These are phyloP conservation scores for Cavia porcellus DNA, from an alignment of 2,113 vertebrate species.

Conservation along the genomic window DNA sequence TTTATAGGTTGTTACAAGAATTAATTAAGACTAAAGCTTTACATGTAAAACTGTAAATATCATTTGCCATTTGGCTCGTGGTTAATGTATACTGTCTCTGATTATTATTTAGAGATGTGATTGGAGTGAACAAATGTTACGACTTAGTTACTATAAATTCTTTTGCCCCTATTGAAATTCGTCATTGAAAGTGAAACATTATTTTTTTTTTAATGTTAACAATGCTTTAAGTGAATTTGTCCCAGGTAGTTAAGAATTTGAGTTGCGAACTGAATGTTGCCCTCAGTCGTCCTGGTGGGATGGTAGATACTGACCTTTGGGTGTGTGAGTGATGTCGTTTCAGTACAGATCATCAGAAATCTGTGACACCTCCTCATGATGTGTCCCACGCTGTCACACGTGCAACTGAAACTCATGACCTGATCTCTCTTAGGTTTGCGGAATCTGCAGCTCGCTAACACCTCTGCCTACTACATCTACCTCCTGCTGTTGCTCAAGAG, in stretches of 20 bases:
- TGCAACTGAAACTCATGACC: background rate
- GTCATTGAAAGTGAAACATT: background rate
- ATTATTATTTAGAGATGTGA: background rate
- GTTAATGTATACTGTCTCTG: background rate
- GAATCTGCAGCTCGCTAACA: constrained; percentile 74
- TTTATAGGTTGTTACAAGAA: background rate
- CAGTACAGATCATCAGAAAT: background rate
- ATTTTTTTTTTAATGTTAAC: background rate
- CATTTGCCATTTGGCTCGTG: background rate
- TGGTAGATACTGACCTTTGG: background rate
- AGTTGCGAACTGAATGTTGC: background rate
- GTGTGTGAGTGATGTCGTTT: background rate
- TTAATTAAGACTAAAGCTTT: background rate
- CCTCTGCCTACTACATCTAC: constrained; percentile 78
- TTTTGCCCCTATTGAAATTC: background rate
- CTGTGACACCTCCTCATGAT: background rate
- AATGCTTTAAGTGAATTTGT: background rate
- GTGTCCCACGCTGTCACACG: background rate
- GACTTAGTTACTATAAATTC: background rate
- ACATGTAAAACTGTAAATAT: background rate
- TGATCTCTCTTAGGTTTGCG: background rate
- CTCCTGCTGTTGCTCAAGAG: background rate
- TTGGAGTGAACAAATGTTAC: background rate
- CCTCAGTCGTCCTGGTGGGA: background rate
- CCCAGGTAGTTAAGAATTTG: background rate